These are phyloP conservation scores for Cossypha polioptera DNA, from an alignment of 2,797 vertebrate genomes.

Conservation along the genomic window DNA sequence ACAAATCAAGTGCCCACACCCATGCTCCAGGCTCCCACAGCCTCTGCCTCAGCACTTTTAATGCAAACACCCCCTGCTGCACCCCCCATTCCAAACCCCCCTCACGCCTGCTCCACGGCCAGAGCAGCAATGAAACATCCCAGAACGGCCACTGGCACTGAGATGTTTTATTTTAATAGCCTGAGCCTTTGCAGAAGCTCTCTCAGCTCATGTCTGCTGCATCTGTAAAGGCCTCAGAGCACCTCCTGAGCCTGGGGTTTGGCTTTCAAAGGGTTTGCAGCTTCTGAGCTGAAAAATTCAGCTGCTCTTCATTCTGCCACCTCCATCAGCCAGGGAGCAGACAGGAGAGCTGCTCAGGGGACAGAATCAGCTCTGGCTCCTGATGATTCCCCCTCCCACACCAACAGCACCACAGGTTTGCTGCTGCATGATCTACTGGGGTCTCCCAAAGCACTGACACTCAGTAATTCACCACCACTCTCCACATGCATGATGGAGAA, in stretches of 20 bases:
- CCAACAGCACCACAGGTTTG: rapidly evolving
- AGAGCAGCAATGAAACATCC: not conserved
- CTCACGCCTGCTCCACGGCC: not conserved
- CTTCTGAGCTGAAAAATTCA: not conserved
- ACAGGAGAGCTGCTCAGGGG: not conserved
- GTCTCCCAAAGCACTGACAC: not conserved
- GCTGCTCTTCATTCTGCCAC: rapidly evolving
- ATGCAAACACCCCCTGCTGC: not conserved
- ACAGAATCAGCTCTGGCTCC: rapidly evolving
- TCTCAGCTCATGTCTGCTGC: not conserved
- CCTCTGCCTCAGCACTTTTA: not conserved
- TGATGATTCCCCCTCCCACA: rapidly evolving
- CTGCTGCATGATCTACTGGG: rapidly evolving
- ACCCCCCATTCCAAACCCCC: not conserved
- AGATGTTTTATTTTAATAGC: not conserved
- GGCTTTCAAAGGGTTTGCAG: not conserved
- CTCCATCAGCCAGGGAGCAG: not conserved
- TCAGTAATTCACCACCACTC: not conserved
- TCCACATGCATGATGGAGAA: rapidly evolving
- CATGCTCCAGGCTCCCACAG: not conserved
- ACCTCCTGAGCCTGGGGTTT: not conserved
- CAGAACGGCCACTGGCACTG: not conserved
- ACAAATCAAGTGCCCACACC: not conserved
- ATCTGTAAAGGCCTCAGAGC: not conserved
- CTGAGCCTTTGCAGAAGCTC: not conserved